phyloP scores from a whole-genome alignment of 1,140 invertebrate genomes.

The Drosophila mauritiana region DNA sequence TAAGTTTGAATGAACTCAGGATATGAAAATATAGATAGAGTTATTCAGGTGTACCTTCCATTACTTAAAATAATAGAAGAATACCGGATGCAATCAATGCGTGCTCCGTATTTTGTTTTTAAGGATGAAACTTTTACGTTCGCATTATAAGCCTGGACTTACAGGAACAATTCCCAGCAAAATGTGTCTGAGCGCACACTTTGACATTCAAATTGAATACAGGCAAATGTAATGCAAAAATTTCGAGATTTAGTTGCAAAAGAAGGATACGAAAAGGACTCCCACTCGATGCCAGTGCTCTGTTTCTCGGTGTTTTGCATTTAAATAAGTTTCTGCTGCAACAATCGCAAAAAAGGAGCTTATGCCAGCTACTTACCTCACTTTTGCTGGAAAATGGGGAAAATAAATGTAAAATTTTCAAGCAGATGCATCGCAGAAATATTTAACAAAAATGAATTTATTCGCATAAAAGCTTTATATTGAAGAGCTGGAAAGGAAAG shows the following conservation, averaged over 20 bases:
- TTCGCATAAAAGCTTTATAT: slow-evolving; percentile 18
- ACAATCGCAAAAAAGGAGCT: slow-evolving; percentile 27
- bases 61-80: background rate
- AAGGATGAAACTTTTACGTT: background rate
- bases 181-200: slow-evolving; percentile 34
- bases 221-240: slow-evolving; percentile 29
- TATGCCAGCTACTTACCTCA: slow-evolving; percentile 49
- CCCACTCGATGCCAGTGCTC: slow-evolving; percentile 16
- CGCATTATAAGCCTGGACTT: slow-evolving; percentile 9
- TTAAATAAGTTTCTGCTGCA: slow-evolving; percentile 55
- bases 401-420: slow-evolving; percentile 13
- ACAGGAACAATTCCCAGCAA: slow-evolving; percentile 4
- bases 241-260: slow-evolving; percentile 38
- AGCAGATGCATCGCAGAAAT: background rate
- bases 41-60: background rate
- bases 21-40: background rate
- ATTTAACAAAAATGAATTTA: slow-evolving; percentile 10
- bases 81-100: background rate
- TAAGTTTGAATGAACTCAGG: too few relatives aligned
- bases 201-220: slow-evolving; percentile 55
- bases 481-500: slow-evolving; percentile 4
- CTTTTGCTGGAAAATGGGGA: slow-evolving; percentile 5
- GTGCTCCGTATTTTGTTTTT: background rate
- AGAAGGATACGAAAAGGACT: slow-evolving; percentile 17
- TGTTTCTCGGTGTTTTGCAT: slow-evolving; percentile 58